Percentiles rank a stretch among this genome's conserved stretches.
Conservation (phyloP, 2,888 invertebrate genomes). For the Agrenia bidenticulata region DNA sequence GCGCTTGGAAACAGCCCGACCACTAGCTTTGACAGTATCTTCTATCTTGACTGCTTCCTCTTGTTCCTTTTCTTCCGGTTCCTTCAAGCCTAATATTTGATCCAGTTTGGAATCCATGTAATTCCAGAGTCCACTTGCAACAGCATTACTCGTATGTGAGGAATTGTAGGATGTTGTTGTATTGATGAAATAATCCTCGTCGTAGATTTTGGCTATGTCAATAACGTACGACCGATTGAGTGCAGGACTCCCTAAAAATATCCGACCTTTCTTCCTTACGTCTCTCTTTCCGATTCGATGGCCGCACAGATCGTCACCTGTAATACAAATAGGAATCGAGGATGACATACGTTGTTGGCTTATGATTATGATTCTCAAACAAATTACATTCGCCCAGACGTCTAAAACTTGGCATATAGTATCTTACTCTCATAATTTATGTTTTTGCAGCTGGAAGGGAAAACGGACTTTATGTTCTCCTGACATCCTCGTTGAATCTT, state of each 20-base stretch:
- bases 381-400: background rate
- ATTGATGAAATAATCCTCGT: slow-evolving; percentile 1
- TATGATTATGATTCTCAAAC: background rate
- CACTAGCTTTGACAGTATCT: too few relatives aligned
- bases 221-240: background rate
- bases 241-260: slow-evolving; percentile 5
- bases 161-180: background rate
- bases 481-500: slow-evolving; percentile 23
- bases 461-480: too few relatives aligned
- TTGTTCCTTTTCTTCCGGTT: too few relatives aligned
- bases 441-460: background rate
- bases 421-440: slow-evolving; percentile 6
- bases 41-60: too few relatives aligned
- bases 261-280: background rate
- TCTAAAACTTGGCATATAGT: background rate
- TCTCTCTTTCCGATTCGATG: slow-evolving; percentile 1
- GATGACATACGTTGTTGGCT: background rate
- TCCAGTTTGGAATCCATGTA: slow-evolving; percentile 26
- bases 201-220: background rate
- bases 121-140: slow-evolving; percentile 31
- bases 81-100: slow-evolving; percentile 20
- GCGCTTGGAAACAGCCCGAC: too few relatives aligned
- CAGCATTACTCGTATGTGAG: background rate
- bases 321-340: background rate
- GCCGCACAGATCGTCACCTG: slow-evolving; percentile 6